These are phyloP conservation scores for Hydraecia micacea DNA, from an alignment of 2,888 invertebrate species.

Conservation along the genomic window DNA sequence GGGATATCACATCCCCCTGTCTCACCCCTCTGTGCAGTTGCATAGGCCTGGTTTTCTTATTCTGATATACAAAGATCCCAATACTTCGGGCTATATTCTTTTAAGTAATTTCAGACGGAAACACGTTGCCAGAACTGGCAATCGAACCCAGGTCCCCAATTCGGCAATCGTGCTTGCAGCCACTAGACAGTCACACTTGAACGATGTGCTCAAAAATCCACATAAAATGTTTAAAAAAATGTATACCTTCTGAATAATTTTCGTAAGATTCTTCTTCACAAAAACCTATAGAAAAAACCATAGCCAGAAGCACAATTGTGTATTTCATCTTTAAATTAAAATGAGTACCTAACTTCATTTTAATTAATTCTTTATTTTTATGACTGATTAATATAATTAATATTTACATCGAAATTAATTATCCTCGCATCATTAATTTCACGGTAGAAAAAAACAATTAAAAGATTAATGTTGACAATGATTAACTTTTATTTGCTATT, in stretches of 20 bases:
- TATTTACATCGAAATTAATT: conserved; percentile 4
- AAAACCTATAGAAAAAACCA: not conserved
- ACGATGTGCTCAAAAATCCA: not conserved
- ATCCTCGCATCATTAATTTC: conserved; percentile 4
- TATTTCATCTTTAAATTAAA: conserved; percentile 5
- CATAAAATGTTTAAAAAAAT: not conserved
- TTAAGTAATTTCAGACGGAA: not conserved
- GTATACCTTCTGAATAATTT: not conserved
- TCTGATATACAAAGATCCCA: not conserved
- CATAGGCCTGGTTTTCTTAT: not conserved
- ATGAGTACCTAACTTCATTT: not conserved
- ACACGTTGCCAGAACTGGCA: not conserved
- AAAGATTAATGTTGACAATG: not conserved
- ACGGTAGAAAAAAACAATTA: not conserved
- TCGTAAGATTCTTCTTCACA: not conserved
- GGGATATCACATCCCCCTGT: not conserved
- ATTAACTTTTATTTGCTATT: not conserved
- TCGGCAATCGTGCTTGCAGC: not conserved
- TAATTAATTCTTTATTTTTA: not conserved
- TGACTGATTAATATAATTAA: not conserved
- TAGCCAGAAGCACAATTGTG: not conserved
- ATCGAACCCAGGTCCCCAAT: not conserved
- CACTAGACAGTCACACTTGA: not conserved
- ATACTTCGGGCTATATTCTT: not conserved
- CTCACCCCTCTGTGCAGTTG: not conserved